phyloP scores from a whole-genome alignment of 2,113 vertebrate species.

The Siniperca knerii region DNA sequence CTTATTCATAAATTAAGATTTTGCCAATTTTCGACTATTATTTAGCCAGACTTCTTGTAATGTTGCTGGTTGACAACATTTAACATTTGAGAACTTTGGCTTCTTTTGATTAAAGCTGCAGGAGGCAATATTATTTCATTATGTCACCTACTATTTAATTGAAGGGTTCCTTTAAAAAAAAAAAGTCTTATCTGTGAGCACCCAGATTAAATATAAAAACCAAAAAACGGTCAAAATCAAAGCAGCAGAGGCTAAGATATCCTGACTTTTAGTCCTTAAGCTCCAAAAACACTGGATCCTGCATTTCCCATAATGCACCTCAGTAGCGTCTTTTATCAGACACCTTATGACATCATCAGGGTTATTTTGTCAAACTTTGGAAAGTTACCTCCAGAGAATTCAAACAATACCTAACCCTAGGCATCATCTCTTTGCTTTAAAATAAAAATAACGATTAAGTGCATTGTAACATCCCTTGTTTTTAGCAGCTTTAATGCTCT shows the following conservation, averaged over 20 bases:
- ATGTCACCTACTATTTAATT: too few relatives aligned
- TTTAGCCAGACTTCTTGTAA: neutral
- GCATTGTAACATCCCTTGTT: constrained; percentile 29
- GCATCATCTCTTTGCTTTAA: constrained; percentile 1
- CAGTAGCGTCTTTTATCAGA: neutral
- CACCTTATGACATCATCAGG: neutral
- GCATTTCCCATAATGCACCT: neutral
- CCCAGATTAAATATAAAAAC: too few relatives aligned
- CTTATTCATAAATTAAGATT: too few relatives aligned
- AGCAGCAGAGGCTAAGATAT: neutral
- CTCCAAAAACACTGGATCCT: neutral
- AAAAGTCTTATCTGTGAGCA: too few relatives aligned
- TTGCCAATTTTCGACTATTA: neutral
- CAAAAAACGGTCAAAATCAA: neutral
- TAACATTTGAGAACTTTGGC: neutral
- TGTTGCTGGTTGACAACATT: neutral
- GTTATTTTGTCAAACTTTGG: constrained; percentile 4
- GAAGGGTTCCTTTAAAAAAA: too few relatives aligned
- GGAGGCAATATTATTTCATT: too few relatives aligned
- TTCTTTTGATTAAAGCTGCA: neutral
- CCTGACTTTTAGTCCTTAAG: neutral
- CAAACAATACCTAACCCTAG: neutral
- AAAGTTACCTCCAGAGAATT: neutral
- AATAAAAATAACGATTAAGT: neutral
- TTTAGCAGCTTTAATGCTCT: constrained; percentile 27